Evolutionary conservation across 2,113 vertebrate species (phyloP).

Genomic region (Dinomys branickii): DNA sequence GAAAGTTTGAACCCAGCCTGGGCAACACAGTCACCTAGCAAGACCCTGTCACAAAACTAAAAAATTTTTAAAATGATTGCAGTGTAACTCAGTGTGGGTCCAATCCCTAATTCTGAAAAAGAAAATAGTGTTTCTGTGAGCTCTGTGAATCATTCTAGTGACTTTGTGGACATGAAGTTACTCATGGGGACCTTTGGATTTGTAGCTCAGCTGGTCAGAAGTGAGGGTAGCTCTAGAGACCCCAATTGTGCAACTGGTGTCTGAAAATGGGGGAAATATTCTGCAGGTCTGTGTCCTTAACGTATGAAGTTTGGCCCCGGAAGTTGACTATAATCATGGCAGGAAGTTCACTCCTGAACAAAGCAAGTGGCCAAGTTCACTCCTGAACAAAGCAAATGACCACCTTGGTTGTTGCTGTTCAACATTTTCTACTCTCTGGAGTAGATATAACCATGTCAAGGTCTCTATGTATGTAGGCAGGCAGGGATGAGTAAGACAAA

Average conservation of each 20-base stretch:
- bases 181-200: background rate
- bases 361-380: background rate
- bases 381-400: too few relatives aligned
- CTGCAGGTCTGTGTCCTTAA: background rate
- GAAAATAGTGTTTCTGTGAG: background rate
- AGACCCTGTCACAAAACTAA: background rate
- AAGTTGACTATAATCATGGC: background rate
- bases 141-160: background rate
- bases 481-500: background rate
- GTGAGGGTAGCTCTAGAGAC: background rate
- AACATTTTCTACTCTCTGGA: background rate
- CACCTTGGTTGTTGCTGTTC: background rate
- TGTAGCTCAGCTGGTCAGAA: conserved; percentile 3
- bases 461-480: background rate
- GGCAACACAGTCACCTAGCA: background rate
- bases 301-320: background rate
- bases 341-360: background rate
- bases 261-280: background rate
- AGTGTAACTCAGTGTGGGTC: background rate
- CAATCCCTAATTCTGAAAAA: background rate
- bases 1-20: background rate
- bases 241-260: background rate
- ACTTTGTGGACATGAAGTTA: background rate
- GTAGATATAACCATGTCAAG: background rate
- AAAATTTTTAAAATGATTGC: background rate